A percentile compares a stretch with the other conserved stretches of the same genome.
Conservation (phyloP, 2,113 vertebrate species). For the Ceuthmochares aereus region DNA sequence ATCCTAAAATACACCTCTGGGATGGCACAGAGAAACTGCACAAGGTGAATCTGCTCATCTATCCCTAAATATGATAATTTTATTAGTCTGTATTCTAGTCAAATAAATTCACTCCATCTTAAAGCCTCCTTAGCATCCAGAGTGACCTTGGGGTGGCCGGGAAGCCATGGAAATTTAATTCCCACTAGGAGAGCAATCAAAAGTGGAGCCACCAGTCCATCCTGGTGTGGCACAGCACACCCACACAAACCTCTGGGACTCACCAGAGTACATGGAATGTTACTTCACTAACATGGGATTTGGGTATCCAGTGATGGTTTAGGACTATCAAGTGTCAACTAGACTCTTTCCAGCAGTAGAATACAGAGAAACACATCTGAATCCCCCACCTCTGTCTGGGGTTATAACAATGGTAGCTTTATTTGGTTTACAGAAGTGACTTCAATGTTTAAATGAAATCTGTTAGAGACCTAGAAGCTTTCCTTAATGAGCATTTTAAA, state of each 20-base stretch:
- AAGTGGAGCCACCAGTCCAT: not conserved
- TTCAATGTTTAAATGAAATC: not conserved
- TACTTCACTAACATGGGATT: not conserved
- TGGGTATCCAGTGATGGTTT: not conserved
- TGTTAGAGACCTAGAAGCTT: not conserved
- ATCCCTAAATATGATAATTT: not conserved
- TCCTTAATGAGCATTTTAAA: not conserved
- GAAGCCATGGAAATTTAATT: not conserved
- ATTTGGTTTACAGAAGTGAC: not conserved
- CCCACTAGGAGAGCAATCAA: not conserved
- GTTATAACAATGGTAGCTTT: not conserved
- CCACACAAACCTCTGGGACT: not conserved
- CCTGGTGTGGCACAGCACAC: accelerated
- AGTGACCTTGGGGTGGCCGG: not conserved
- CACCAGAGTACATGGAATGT: not conserved
- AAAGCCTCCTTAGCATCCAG: not conserved
- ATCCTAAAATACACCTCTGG: not conserved
- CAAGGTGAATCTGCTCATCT: not conserved
- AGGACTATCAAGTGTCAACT: not conserved
- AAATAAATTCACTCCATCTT: not conserved
- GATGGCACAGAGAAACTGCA: not conserved
- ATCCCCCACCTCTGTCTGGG: not conserved
- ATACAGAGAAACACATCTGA: not conserved
- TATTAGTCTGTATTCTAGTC: not conserved
- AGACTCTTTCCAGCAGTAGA: not conserved